Base-by-base conservation (phyloP, 1,140 invertebrate genomes). In the Colletes latitarsis region DNA sequence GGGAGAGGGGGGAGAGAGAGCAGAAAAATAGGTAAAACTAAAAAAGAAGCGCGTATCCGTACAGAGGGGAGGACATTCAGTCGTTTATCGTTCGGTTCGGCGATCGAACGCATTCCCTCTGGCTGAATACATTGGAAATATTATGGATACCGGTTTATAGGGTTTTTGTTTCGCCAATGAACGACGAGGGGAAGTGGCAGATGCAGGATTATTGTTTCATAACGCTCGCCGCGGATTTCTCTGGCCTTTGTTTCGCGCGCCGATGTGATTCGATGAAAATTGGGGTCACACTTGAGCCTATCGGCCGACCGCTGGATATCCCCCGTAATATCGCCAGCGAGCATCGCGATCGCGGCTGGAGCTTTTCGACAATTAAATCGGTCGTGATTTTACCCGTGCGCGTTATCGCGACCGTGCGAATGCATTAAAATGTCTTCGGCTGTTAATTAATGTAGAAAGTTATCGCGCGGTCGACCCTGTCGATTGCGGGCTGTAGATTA, bases 111-210 rank as follows among this genome's bases (percentile, higher is more conserved):
- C 75, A 72, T 82, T 85, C 73, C 69, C 70, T 72, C 60, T 70
- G 77, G 67, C 64, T 55, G 82, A 39, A 82, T 84, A 79, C 78
- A 68, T 79, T 71, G 57, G 71, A 74, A 78, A 77, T 82, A 85
- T 85, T 72, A 85, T 82, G 66, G 84, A 67, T 77, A 82, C 69
- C 55, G 84, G 74, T 81, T 85, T 85, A 85, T 69, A 77, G 83
- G 74, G 71, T 81, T 77, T 76, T 85, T 82, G 75, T 84, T 84
- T 52, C 58, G 39, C 58, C 12, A 49, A 4, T 21, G 19, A 14
- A 30, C 30, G n/a, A 6, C n/a, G 15, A 21, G 3, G 12, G n/a
- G 19, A n/a, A 19, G 57, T 58, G 43, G 55, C 43, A 77, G 39
- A 79, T 64, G 70, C 69, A 19, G 60, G 70, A 79, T 79, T 73